phyloP scores from a whole-genome alignment of 2,113 vertebrate species.

The Sceloporus tristichus region DNA sequence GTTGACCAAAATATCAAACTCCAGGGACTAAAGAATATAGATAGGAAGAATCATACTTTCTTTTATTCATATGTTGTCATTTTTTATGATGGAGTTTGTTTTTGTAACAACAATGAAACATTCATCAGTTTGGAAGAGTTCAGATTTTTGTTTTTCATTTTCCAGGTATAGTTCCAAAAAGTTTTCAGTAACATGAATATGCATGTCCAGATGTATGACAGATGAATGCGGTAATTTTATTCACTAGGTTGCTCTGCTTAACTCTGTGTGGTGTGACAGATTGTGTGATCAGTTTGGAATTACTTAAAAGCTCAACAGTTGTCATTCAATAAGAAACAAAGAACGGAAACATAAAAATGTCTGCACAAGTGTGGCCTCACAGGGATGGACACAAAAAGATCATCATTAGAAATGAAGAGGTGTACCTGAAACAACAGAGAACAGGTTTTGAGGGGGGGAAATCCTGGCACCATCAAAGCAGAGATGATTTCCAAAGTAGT shows the following conservation, averaged over 20 bases:
- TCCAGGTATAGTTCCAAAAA: slow-evolving; percentile 40
- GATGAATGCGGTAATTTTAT: slow-evolving; percentile 68
- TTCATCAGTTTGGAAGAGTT: slow-evolving; percentile 36
- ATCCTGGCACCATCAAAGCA: not conserved
- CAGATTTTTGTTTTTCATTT: slow-evolving; percentile 41
- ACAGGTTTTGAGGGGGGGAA: not conserved
- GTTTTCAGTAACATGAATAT: slow-evolving; percentile 54
- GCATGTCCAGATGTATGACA: slow-evolving; percentile 56
- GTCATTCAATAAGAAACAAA: not conserved
- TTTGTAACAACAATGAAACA: not conserved
- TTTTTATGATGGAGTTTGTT: not conserved
- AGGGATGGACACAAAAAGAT: not conserved
- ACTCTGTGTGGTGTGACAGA: slow-evolving; percentile 54
- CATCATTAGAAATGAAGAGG: not conserved
- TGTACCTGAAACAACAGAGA: not conserved
- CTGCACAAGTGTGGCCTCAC: not conserved
- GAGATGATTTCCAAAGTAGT: not conserved
- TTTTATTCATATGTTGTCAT: not conserved
- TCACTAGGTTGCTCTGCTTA: slow-evolving; percentile 51
- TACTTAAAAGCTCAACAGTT: slow-evolving; percentile 44
- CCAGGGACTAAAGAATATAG: not conserved
- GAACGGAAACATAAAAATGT: not conserved
- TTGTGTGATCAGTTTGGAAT: slow-evolving; percentile 42
- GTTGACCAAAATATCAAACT: not conserved
- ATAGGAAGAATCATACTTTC: not conserved